Conservation (phyloP, 2,113 vertebrate species). For the Elanus axillaris region DNA sequence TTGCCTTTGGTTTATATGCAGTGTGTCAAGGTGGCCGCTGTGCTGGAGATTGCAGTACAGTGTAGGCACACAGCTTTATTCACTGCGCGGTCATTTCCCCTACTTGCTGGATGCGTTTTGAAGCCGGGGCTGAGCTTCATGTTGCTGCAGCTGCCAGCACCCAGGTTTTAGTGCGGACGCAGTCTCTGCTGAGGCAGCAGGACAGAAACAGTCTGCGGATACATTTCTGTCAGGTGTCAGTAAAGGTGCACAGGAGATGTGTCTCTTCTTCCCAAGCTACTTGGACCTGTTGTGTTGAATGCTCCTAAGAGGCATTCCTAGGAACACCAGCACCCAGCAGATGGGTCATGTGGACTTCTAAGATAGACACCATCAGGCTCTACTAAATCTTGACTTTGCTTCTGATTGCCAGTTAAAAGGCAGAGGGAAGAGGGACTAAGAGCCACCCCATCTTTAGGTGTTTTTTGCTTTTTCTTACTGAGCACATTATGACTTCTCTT, state of each 20-base stretch:
- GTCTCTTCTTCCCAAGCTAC: not conserved
- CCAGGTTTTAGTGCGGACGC: not conserved
- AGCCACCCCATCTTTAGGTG: not conserved
- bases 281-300: not conserved
- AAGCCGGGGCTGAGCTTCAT: not conserved
- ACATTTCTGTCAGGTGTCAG: not conserved
- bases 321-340: not conserved
- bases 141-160: not conserved
- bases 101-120: not conserved
- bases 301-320: not conserved
- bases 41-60: not conserved
- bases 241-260: not conserved
- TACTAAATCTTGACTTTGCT: not conserved
- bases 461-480: not conserved
- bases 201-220: accelerated
- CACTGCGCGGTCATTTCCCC: not conserved
- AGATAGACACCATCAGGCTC: not conserved
- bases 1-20: not conserved
- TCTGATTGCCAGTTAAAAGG: not conserved
- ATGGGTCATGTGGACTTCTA: not conserved
- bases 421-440: not conserved
- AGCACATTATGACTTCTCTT: not conserved
- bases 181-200: not conserved
- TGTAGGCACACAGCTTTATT: not conserved
- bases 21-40: accelerated